Evolutionary conservation across 2,888 invertebrate genomes (phyloP), one percentile per base, ranked within the genome.

Genomic region (Coelopa pilipes): DNA sequence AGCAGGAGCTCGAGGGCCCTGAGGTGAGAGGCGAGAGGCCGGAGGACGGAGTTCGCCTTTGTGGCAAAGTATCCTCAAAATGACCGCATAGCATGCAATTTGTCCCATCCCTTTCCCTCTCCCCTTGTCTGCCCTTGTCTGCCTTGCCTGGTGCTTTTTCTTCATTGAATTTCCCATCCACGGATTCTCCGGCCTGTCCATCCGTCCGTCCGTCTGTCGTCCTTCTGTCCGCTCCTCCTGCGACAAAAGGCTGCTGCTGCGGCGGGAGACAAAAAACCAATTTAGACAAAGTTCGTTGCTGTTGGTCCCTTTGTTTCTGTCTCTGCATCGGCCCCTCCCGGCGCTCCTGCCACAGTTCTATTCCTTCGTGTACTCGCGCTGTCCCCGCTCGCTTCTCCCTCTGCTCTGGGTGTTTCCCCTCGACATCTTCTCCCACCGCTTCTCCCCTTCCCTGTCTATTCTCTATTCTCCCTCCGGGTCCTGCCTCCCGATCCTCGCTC

Each of bases 1-100:
- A 49, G 21, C 60, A 45, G 45, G 45, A n/a, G n/a, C 13, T 21
- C 11, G 34, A 15, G 5, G 9, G 12, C n/a, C 45, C n/a, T 63
- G n/a, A 24, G 34, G 34, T 34, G 34, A 34, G 34, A 34, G 34
- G 46, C 7, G 34, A 34, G 34, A 2, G 34, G 34, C 4, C 2
- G 34, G 34, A 34, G 7, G 46, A 66, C 11, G 21, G 15, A 13
- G 66, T 66, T 66, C 50, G 66, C 66, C 50, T 66, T 66, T 66
- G 66, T 66, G 66, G 49, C 47, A 47, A 59, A 59, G 21, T 69
- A 47, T 59, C 59, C 69, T 69, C 47, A 46, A 59, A 69, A 69
- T 69, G 69, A 70, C 70, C 70, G 60, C 70, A 49, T 49, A 21
- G 70, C 70, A 70, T 60, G 60, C 49, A 59, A 70, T 70, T 47